Conservation (phyloP, 2,113 vertebrate species). For the Mellivora capensis region DNA sequence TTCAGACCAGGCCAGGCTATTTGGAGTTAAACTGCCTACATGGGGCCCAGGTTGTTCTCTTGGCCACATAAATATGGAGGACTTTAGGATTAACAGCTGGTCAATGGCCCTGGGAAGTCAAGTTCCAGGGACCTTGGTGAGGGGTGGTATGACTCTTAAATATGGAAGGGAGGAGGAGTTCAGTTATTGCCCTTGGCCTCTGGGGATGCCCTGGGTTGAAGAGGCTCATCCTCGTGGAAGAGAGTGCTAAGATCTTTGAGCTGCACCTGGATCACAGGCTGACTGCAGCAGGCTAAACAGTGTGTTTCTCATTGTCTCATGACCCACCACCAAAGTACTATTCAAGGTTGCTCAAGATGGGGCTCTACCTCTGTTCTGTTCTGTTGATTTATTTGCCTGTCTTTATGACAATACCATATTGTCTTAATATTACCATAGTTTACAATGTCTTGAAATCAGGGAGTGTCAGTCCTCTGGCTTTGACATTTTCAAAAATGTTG, state of each 20-base stretch:
- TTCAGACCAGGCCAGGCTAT: neutral
- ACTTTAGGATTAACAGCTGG: neutral
- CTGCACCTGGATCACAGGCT: neutral
- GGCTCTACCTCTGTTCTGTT: neutral
- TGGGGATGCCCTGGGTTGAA: neutral
- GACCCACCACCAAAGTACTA: neutral
- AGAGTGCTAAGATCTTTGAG: too few species aligned
- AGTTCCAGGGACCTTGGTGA: too few species aligned
- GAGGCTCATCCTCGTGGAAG: neutral
- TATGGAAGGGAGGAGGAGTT: neutral
- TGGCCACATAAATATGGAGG: neutral
- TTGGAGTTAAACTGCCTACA: fast-evolving
- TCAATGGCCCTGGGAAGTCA: neutral
- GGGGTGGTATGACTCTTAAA: neutral
- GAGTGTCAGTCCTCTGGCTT: neutral
- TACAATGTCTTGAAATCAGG: neutral
- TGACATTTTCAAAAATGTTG: neutral
- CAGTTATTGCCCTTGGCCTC: neutral
- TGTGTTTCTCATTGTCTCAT: neutral
- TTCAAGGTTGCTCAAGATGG: neutral
- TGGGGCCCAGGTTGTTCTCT: neutral
- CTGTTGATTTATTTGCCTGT: neutral
- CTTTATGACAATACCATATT: neutral
- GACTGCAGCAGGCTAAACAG: neutral
- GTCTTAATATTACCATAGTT: neutral